These are phyloP conservation scores for Lysiphlebus fabarum DNA, from an alignment of 1,140 invertebrate species.

Conservation along the genomic window DNA sequence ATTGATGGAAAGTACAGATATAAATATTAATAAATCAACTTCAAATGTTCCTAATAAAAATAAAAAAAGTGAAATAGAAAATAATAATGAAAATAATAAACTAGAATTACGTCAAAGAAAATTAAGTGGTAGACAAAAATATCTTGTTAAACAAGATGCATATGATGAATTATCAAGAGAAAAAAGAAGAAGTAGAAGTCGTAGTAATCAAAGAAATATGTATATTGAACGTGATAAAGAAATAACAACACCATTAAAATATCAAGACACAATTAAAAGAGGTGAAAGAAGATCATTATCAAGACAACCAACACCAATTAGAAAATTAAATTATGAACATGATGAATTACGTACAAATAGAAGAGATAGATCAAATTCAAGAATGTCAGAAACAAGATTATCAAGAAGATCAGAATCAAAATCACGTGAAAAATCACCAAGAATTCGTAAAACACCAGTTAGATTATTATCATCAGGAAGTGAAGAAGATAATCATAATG, in stretches of 20 bases:
- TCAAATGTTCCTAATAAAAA: conserved; percentile 18
- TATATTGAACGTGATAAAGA: conserved; percentile 13
- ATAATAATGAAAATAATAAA: conserved; percentile 9
- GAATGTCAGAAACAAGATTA: conserved; percentile 4
- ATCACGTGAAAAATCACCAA: conserved; percentile 7
- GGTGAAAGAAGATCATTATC: conserved; percentile 37
- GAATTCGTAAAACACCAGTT: conserved; percentile 14
- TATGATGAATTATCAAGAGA: conserved; percentile 19
- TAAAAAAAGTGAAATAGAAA: conserved; percentile 25
- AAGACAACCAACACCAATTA: conserved; percentile 23
- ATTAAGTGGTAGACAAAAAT: conserved; percentile 1
- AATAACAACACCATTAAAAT: conserved; percentile 26
- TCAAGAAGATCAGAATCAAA: not conserved
- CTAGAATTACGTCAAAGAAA: conserved; percentile 5
- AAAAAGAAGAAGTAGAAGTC: conserved; percentile 21
- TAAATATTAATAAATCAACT: conserved; percentile 8
- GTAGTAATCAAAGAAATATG: conserved; percentile 26
- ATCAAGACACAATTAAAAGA: conserved; percentile 21
- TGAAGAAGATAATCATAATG: conserved; percentile 34
- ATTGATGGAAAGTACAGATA: conserved; percentile 46
- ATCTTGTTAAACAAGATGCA: conserved; percentile 6
- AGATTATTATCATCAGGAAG: conserved; percentile 39
- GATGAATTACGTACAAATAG: not conserved
- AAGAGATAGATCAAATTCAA: conserved; percentile 14
- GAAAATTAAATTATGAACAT: conserved; percentile 7